Evolutionary conservation across 1,140 invertebrate genomes (phyloP).

Genomic region (Plectrocnemia conspersa): DNA sequence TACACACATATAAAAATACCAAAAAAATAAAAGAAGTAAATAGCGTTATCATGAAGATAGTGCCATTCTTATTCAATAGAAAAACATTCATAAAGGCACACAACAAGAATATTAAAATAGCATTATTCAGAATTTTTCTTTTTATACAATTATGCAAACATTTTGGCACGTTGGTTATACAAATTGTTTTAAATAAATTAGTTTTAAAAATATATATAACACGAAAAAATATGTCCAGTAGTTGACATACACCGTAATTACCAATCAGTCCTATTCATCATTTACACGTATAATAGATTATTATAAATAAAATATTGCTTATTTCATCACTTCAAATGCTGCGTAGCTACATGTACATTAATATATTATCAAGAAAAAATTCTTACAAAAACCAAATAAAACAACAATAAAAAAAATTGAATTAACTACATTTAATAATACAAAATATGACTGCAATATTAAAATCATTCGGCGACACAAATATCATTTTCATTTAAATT

Average conservation of each 20-base stretch:
- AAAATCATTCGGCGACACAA: neutral
- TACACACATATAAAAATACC: neutral
- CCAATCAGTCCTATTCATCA: neutral
- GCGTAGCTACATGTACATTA: neutral
- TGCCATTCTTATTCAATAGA: constrained; percentile 14
- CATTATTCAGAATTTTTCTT: neutral
- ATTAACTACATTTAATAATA: neutral
- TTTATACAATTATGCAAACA: too few relatives aligned
- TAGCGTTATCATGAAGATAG: constrained; percentile 8
- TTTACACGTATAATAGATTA: neutral
- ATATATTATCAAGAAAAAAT: neutral
- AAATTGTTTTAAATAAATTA: neutral
- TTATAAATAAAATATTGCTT: constrained; percentile 15
- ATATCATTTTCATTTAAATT: neutral
- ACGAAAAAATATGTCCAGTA: neutral
- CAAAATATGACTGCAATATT: constrained; percentile 4
- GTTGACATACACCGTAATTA: neutral
- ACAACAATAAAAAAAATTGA: neutral
- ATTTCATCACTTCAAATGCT: constrained; percentile 7
- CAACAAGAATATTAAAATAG: constrained; percentile 3
- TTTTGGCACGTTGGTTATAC: neutral
- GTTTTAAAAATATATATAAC: neutral
- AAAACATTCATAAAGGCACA: constrained; percentile 20
- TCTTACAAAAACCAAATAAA: constrained; percentile 1
- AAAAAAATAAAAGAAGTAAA: neutral